Evolutionary conservation across 2,888 invertebrate genomes (phyloP).

Genomic region (Agriopis aurantiaria): DNA sequence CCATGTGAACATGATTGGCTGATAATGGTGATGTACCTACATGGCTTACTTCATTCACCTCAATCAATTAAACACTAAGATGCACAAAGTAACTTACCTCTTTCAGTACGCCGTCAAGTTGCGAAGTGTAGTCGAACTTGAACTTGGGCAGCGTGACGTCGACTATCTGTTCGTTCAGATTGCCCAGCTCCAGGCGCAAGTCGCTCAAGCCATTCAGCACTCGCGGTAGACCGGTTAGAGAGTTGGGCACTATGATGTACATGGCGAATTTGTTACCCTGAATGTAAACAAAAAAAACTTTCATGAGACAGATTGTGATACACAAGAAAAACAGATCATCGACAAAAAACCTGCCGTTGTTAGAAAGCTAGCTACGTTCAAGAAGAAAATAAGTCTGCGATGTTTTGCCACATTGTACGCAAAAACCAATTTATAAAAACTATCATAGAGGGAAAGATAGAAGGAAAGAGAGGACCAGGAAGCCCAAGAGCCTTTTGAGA

Average conservation of each 20-base stretch:
- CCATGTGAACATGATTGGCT: too few relatives aligned
- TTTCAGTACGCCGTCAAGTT: conserved; percentile 86
- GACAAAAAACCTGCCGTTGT: too few relatives aligned
- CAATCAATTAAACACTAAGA: background rate
- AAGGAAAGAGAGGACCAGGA: too few relatives aligned
- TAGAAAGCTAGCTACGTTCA: too few relatives aligned
- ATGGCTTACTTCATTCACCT: too few relatives aligned
- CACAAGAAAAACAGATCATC: background rate
- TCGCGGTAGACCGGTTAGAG: conserved; percentile 86
- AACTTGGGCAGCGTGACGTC: conserved; percentile 91
- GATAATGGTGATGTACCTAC: too few relatives aligned
- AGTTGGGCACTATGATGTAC: conserved; percentile 90
- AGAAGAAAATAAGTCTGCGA: too few relatives aligned
- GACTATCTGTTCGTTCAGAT: conserved; percentile 86
- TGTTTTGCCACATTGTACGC: too few relatives aligned
- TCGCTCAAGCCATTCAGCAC: conserved; percentile 86
- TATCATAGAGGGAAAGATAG: too few relatives aligned
- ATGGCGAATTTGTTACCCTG: conserved; percentile 91
- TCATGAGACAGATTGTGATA: too few relatives aligned
- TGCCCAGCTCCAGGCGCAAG: conserved; percentile 85
- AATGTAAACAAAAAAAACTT: conserved; percentile 31
- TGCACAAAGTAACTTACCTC: conserved; percentile 77
- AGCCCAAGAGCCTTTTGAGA: too few relatives aligned
- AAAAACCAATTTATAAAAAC: too few relatives aligned
- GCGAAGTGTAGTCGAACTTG: conserved; percentile 89